A percentile compares a stretch with the other conserved stretches of the same genome.
Conservation (phyloP, 1,140 invertebrate genomes). For the Atta cephalotes region DNA sequence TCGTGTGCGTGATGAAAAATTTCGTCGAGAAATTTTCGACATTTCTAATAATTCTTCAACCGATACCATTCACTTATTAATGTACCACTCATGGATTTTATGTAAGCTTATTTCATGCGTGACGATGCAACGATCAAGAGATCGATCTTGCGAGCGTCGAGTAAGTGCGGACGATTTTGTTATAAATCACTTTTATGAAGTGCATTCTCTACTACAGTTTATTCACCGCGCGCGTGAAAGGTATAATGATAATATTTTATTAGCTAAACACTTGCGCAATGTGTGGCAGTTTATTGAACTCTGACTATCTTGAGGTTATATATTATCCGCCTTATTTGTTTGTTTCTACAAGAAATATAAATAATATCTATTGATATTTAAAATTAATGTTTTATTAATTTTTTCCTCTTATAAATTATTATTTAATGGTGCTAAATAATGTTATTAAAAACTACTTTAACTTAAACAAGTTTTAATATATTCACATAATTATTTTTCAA, state of each 20-base stretch:
- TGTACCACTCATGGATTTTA: neutral
- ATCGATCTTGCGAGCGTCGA: slow-evolving; percentile 15
- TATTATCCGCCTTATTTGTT: slow-evolving; percentile 1
- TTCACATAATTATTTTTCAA: neutral
- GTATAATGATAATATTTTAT: slow-evolving; percentile 31
- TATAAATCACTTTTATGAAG: slow-evolving; percentile 31
- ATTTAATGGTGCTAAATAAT: neutral
- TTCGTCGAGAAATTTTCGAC: neutral
- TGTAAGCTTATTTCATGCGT: slow-evolving; percentile 9
- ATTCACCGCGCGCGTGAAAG: slow-evolving; percentile 6
- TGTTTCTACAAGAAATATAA: neutral
- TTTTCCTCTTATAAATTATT: neutral
- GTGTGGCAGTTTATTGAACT: neutral
- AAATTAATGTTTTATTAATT: neutral
- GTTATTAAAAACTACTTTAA: neutral
- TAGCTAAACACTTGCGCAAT: slow-evolving; percentile 1
- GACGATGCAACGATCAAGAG: slow-evolving; percentile 14
- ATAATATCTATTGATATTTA: neutral
- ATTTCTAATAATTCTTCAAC: neutral
- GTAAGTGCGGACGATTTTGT: neutral
- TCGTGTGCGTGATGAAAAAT: neutral
- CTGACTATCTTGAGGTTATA: neutral
- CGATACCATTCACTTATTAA: neutral
- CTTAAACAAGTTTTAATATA: neutral
- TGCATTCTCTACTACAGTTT: neutral